These are phyloP conservation scores for Craterocephalus amniculus DNA, from an alignment of 2,797 vertebrate species.

Conservation along the genomic window DNA sequence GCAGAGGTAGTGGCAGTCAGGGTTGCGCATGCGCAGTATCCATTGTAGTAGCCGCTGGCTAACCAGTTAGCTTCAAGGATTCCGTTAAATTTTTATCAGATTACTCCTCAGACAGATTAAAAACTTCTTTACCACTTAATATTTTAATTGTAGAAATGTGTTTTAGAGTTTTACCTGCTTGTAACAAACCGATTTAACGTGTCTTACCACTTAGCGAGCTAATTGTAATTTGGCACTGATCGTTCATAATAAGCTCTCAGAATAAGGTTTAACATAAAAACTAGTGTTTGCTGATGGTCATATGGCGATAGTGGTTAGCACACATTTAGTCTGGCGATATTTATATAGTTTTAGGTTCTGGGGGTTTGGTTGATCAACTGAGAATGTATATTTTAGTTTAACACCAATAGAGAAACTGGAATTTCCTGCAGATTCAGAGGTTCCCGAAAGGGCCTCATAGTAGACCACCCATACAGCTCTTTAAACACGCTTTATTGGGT, in stretches of 20 bases:
- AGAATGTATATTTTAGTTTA: constrained; percentile 3
- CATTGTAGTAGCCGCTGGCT: constrained; percentile 12
- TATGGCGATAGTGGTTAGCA: not conserved
- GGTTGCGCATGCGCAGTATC: constrained; percentile 73
- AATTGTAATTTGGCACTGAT: constrained; percentile 7
- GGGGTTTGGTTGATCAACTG: not conserved
- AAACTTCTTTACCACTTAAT: not conserved
- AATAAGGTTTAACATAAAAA: not conserved
- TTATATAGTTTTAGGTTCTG: not conserved
- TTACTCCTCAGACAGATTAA: accelerated
- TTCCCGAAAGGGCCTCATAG: constrained; percentile 29
- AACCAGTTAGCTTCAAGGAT: constrained; percentile 51
- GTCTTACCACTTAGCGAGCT: not conserved
- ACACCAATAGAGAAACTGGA: constrained; percentile 11
- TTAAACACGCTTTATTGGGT: not conserved
- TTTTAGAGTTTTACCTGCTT: not conserved
- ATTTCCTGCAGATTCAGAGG: constrained; percentile 33
- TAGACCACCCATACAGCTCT: constrained; percentile 20
- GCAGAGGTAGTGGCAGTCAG: constrained; percentile 57
- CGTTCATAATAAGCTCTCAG: not conserved
- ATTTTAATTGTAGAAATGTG: accelerated
- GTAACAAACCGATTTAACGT: not conserved
- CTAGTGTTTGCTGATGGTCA: not conserved
- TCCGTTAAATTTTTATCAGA: constrained; percentile 33
- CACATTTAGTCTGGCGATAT: not conserved